Evolutionary conservation across 2,113 vertebrate species (phyloP).

Genomic region (Amazona vittata): DNA sequence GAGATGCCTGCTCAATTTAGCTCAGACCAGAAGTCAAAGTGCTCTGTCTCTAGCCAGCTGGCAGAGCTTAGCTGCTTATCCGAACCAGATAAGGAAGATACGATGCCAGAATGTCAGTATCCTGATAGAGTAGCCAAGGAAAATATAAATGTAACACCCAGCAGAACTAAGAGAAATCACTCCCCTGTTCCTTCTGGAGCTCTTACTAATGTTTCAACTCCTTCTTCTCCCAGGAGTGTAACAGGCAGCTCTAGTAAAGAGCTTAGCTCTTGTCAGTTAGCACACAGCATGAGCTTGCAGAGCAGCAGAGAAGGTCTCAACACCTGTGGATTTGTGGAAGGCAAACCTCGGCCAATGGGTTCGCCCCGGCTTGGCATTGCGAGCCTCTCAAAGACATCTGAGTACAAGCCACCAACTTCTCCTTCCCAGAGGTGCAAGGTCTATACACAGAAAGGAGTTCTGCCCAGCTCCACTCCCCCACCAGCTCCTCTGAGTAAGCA

Average conservation of each 20-base stretch:
- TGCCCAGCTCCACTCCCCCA: conserved; percentile 83
- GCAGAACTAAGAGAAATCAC: conserved; percentile 77
- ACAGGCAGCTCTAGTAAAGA: conserved; percentile 81
- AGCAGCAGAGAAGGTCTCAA: conserved; percentile 88
- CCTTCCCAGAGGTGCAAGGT: conserved; percentile 97
- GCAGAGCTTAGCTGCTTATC: conserved; percentile 44
- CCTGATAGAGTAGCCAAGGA: conserved; percentile 83
- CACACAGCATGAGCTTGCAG: conserved; percentile 81
- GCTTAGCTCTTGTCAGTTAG: conserved; percentile 74
- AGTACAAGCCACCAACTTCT: conserved; percentile 89
- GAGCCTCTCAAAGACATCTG: conserved; percentile 92
- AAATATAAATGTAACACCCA: conserved; percentile 76
- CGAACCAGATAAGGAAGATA: conserved; percentile 74
- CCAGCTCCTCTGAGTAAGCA: conserved; percentile 81
- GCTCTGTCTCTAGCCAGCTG: conserved; percentile 48
- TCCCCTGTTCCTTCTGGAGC: conserved; percentile 68
- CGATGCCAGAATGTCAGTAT: conserved; percentile 74
- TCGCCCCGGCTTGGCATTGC: conserved; percentile 93
- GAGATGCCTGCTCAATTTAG: conserved; percentile 79
- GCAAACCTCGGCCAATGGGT: conserved; percentile 89
- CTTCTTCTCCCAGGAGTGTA: conserved; percentile 82
- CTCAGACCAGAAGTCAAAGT: conserved; percentile 66
- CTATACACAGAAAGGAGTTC: conserved; percentile 93
- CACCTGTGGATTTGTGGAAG: conserved; percentile 81
- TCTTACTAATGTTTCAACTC: conserved; percentile 62